These are phyloP conservation scores for Sphecodes monilicornis DNA, from an alignment of 2,888 invertebrate species.

Conservation along the genomic window DNA sequence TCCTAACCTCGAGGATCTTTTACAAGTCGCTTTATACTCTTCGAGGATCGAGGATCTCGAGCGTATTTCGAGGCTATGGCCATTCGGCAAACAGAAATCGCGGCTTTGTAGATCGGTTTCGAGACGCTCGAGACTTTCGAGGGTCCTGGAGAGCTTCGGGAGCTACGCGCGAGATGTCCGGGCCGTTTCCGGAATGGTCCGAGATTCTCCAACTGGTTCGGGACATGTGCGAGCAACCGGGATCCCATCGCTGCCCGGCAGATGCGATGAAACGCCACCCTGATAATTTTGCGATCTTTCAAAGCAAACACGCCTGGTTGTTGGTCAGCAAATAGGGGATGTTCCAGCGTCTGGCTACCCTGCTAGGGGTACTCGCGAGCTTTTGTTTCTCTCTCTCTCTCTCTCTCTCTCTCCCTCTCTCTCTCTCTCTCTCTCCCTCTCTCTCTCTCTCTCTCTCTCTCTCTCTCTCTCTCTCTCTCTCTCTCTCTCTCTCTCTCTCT, in stretches of 20 bases:
- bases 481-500: too few relatives aligned
- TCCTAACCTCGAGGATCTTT: too few relatives aligned
- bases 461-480: too few relatives aligned
- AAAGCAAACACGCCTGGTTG: neutral
- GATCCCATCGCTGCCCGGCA: constrained; percentile 58
- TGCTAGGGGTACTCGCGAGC: neutral
- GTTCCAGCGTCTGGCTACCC: neutral
- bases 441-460: too few relatives aligned
- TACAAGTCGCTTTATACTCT: neutral
- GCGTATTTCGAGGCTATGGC: neutral
- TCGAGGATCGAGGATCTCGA: neutral
- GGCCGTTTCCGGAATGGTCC: neutral
- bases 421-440: too few relatives aligned
- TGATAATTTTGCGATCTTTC: constrained; percentile 35
- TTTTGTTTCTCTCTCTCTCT: neutral
- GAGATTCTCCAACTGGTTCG: neutral
- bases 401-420: neutral
- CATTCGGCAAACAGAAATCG: neutral
- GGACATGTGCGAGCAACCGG: neutral
- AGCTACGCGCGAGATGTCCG: neutral
- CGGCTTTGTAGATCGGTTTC: neutral
- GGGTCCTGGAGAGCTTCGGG: neutral
- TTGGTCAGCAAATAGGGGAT: constrained; percentile 11
- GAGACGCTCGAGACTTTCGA: neutral
- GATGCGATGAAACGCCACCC: constrained; percentile 56